Percentiles rank a stretch among this genome's conserved stretches.
Evolutionary conservation across 2,888 invertebrate species (phyloP).

Genomic region (Lasioglossum oenotherae): DNA sequence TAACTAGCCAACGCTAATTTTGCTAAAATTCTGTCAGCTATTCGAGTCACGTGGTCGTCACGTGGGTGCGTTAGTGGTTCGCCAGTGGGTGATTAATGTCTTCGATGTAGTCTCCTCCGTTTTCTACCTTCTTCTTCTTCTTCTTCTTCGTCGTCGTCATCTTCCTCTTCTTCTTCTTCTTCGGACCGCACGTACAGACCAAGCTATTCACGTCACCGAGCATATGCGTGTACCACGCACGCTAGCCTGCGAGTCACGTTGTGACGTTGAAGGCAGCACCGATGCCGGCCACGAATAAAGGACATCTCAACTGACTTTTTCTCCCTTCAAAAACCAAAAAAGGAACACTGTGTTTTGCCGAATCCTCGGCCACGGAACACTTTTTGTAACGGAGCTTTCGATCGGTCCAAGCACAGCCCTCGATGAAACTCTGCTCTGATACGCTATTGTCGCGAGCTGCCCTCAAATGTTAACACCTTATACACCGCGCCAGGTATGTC

Average conservation of each 20-base stretch:
- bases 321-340: conserved; percentile 47
- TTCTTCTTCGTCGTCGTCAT: conserved; percentile 15
- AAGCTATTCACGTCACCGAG: conserved; percentile 74
- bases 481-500: background rate
- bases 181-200: conserved; percentile 71
- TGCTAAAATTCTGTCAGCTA: background rate
- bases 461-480: background rate
- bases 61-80: conserved; percentile 55
- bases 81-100: conserved; percentile 78
- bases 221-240: conserved; percentile 69
- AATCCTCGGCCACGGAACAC: conserved; percentile 16
- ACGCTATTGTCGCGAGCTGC: background rate
- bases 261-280: conserved; percentile 58
- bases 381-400: conserved; percentile 24
- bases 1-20: background rate
- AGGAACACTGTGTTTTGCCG: conserved; percentile 37
- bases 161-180: conserved; percentile 27
- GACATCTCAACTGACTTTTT: conserved; percentile 64
- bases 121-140: conserved; percentile 27
- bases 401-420: background rate
- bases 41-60: conserved; percentile 16
- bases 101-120: conserved; percentile 69
- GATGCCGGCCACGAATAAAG: conserved; percentile 60
- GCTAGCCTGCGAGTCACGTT: conserved; percentile 70
- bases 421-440: background rate